phyloP scores from a whole-genome alignment of 2,797 vertebrate species.

The Rhinichthys osculus region DNA sequence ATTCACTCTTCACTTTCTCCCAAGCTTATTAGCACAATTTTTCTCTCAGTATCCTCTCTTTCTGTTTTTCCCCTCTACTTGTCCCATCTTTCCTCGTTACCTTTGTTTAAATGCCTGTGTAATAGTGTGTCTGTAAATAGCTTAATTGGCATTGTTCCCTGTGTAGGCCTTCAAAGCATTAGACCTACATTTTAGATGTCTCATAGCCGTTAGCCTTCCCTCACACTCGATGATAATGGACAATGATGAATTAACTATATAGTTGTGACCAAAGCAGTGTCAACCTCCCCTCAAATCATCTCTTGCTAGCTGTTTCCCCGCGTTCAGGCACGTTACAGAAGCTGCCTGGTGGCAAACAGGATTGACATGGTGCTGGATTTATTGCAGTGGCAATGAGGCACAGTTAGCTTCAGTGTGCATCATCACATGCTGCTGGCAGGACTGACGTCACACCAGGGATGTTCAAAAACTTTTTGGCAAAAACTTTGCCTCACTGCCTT shows the following conservation, averaged over 20 bases:
- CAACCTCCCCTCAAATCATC: neutral
- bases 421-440: neutral
- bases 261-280: neutral
- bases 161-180: slow-evolving; percentile 52
- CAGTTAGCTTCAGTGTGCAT: slow-evolving; percentile 8
- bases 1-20: slow-evolving; percentile 22
- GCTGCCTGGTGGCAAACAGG: slow-evolving; percentile 2
- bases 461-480: no score
- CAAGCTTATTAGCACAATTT: neutral
- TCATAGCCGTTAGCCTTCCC: slow-evolving; percentile 60
- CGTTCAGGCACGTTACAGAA: neutral
- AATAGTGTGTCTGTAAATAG: slow-evolving; percentile 65
- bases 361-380: slow-evolving; percentile 12
- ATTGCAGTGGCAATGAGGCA: slow-evolving; percentile 1
- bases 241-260: neutral
- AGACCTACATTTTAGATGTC: slow-evolving; percentile 66
- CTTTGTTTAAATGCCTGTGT: slow-evolving; percentile 23
- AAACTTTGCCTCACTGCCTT: neutral
- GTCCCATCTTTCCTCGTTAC: neutral
- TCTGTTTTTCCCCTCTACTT: neutral
- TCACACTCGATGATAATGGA: neutral
- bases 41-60: neutral
- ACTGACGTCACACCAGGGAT: neutral
- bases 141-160: slow-evolving; percentile 66
- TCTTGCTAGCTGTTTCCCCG: neutral